Evolutionary conservation across 1,140 invertebrate species (phyloP), one percentile per base, ranked within the genome.

Genomic region (Lanistes nyassanus): DNA sequence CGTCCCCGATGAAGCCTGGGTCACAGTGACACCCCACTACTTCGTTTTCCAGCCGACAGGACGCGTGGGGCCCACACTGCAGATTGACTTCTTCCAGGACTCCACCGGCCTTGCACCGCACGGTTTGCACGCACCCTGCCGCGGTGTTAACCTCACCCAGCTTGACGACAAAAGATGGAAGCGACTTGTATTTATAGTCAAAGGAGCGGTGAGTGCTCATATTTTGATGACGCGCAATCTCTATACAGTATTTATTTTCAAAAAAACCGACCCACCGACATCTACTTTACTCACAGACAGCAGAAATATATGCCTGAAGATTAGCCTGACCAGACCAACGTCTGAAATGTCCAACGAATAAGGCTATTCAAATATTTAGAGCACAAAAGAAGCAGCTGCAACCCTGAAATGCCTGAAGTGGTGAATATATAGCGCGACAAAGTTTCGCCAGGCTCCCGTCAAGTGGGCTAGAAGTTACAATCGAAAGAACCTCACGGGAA

Each of bases 1-100:
- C 62, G 23, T 65, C 62, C 16, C 62, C 62, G 0, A 65, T 26
- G 29, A 65, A 36, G 0, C 62, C 62, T 4, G 42, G 39, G 37
- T 53, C 21, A 29, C 67, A 69, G 67, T 69, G 67, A 31, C 67
- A 69, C 26, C 47, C 47, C 39, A n/a, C 23, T 19, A 69, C 67
- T 31, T 29, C 42, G 42, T 53, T 47, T 47, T 69, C 26, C 23
- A 69, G 67, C 13, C 37, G 6, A 29, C 67, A 69, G 11, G 39
- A 23, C 39, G 39, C 37, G 19, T 29, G 23, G 11, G 21, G 39
- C 39, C 67, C 67, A 47, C 67, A 69, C 67, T 69, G 23, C 37
- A 69, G 29, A 9, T 0, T 19, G 11, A 11, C 19, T 13, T 29
- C 13, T 11, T 21, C n/a, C 39, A 69, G 39, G 7, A 31, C 39